A percentile compares a stretch with the other conserved stretches of the same genome.
Conservation (phyloP, 2,797 vertebrate genomes). For the Argentina silus region DNA sequence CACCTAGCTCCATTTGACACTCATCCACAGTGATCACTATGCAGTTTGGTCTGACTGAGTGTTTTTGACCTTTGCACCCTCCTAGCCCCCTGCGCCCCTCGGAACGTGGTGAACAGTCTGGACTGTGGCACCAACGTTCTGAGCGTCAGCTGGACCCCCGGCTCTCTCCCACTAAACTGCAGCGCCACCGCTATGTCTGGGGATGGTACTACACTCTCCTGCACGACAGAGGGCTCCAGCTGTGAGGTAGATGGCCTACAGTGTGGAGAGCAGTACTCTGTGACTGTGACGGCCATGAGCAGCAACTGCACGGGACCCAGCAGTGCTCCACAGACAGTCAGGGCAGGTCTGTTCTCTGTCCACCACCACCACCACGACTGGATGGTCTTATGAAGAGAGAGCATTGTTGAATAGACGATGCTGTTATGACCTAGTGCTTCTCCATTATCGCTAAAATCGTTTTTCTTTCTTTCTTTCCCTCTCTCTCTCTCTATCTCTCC, state of each 20-base stretch:
- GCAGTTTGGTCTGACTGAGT: not conserved
- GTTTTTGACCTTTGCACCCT: not conserved
- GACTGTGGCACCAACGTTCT: constrained; percentile 68
- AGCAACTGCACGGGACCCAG: constrained; percentile 64
- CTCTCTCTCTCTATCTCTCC: constrained; percentile 7
- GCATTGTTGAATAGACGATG: not conserved
- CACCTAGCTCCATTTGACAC: not conserved
- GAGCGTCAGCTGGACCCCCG: constrained; percentile 65
- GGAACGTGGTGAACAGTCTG: constrained; percentile 48
- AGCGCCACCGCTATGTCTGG: constrained; percentile 41
- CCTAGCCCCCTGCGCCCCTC: constrained; percentile 72
- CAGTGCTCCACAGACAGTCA: constrained; percentile 45
- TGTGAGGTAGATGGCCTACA: constrained; percentile 61
- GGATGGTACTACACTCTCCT: constrained; percentile 48
- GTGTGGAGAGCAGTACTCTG: constrained; percentile 73
- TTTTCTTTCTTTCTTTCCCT: not conserved
- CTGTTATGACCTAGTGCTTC: not conserved
- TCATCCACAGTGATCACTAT: not conserved
- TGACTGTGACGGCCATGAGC: constrained; percentile 63
- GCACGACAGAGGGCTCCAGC: constrained; percentile 49
- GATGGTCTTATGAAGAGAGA: not conserved
- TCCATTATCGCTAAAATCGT: not conserved
- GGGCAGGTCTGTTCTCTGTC: constrained; percentile 60
- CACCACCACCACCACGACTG: not conserved
- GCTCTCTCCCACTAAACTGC: constrained; percentile 58